These are phyloP conservation scores for Trididemnum nubilum DNA, from an alignment of 23 tunicate genomes.

Conservation along the genomic window DNA sequence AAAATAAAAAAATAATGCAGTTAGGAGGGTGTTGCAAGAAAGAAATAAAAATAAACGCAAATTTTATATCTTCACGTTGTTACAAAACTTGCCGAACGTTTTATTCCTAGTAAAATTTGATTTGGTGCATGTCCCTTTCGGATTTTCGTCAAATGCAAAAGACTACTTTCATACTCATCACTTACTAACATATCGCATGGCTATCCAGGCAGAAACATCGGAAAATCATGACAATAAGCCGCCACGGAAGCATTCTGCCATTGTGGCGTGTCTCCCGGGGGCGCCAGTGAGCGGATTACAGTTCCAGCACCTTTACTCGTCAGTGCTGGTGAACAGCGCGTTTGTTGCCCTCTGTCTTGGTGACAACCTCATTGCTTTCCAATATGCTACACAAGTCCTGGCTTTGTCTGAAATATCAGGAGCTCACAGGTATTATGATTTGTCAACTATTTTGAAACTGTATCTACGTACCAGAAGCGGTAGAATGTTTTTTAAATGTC, in stretches of 20 bases:
- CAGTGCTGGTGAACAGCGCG: slow-evolving; percentile 72
- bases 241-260: background rate
- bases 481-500: too few relatives aligned
- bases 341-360: slow-evolving; percentile 82
- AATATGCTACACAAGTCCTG: slow-evolving; percentile 45
- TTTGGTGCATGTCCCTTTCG: too few relatives aligned
- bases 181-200: too few relatives aligned
- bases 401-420: slow-evolving; percentile 50
- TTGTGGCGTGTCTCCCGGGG: slow-evolving; percentile 62
- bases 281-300: slow-evolving; percentile 51
- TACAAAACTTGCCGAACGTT: too few relatives aligned
- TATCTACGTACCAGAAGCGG: too few relatives aligned
- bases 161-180: too few relatives aligned
- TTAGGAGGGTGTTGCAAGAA: too few relatives aligned
- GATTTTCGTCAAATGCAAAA: too few relatives aligned
- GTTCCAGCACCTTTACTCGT: slow-evolving; percentile 51
- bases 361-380: slow-evolving; percentile 52
- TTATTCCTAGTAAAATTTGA: too few relatives aligned
- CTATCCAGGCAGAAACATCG: background rate
- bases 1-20: too few relatives aligned
- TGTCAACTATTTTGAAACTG: background rate
- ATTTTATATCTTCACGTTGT: too few relatives aligned
- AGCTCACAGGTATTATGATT: slow-evolving; percentile 54
- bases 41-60: too few relatives aligned
- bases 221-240: background rate